Conservation (phyloP, 1,140 invertebrate species). For the Branchinecta lynchi region DNA sequence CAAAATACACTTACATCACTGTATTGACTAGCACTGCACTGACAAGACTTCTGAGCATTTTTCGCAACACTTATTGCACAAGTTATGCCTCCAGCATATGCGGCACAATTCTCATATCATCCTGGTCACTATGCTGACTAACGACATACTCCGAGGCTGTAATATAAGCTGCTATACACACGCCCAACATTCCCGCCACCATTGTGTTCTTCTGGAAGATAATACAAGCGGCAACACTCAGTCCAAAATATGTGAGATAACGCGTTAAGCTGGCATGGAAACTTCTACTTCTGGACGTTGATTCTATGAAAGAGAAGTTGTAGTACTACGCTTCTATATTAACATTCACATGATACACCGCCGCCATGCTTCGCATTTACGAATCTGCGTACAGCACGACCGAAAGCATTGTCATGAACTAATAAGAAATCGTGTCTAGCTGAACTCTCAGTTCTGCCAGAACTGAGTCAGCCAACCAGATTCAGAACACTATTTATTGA, state of each 20-base stretch:
- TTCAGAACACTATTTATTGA: too few species aligned
- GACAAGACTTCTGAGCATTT: neutral
- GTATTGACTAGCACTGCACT: conserved; percentile 16
- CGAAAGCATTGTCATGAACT: too few species aligned
- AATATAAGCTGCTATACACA: conserved; percentile 57
- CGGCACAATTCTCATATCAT: conserved; percentile 31
- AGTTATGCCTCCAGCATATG: conserved; percentile 50
- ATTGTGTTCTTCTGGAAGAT: conserved; percentile 58
- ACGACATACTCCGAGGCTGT: conserved; percentile 50
- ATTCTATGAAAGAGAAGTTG: neutral
- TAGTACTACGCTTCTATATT: too few species aligned
- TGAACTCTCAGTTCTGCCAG: too few species aligned
- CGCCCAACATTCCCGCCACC: conserved; percentile 51
- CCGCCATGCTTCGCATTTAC: too few species aligned
- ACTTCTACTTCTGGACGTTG: neutral
- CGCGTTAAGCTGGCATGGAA: conserved; percentile 43
- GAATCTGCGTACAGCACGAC: too few species aligned
- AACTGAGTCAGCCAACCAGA: too few species aligned
- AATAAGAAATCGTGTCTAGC: too few species aligned
- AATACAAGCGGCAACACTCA: conserved; percentile 61
- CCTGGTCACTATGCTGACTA: neutral
- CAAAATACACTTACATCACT: neutral
- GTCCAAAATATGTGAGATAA: conserved; percentile 59
- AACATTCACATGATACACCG: too few species aligned
- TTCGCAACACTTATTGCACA: conserved; percentile 32